A percentile compares a stretch with the other conserved stretches of the same genome.
Evolutionary conservation across 2,888 invertebrate species (phyloP).

Genomic region (Scelioninae gen. 1): DNA sequence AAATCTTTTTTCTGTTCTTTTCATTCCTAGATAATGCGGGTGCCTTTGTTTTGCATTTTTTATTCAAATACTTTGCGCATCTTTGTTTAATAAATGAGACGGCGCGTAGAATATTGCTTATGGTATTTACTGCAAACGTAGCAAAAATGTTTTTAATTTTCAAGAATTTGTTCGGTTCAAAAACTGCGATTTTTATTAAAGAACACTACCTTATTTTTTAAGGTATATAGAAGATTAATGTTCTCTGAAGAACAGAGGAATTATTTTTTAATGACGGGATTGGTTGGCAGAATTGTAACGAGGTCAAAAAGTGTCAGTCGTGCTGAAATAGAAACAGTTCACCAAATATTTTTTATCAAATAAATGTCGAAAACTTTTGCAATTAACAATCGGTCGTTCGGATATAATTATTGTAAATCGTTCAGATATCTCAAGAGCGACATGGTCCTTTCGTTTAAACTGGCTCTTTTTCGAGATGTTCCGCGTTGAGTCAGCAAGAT

Average conservation of each 20-base stretch:
- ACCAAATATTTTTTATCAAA: too few relatives aligned
- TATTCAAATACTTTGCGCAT: slow-evolving; percentile 37
- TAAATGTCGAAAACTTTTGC: not conserved
- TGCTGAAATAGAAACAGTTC: not conserved
- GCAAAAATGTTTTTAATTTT: slow-evolving; percentile 33
- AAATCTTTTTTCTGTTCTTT: slow-evolving; percentile 41
- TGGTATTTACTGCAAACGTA: slow-evolving; percentile 12
- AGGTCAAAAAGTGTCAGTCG: not conserved
- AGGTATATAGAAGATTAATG: slow-evolving; percentile 16
- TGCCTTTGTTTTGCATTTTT: slow-evolving; percentile 35
- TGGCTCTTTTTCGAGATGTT: slow-evolving; percentile 62
- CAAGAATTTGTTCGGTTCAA: slow-evolving; percentile 11
- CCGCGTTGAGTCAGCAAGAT: slow-evolving; percentile 70
- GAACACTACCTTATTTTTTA: not conserved
- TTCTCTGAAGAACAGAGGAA: not conserved
- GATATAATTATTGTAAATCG: slow-evolving; percentile 54
- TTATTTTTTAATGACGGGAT: slow-evolving; percentile 5
- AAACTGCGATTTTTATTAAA: slow-evolving; percentile 37
- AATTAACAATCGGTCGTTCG: slow-evolving; percentile 25
- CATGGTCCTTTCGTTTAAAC: slow-evolving; percentile 26
- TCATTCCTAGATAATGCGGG: slow-evolving; percentile 34
- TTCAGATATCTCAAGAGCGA: slow-evolving; percentile 29
- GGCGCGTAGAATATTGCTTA: slow-evolving; percentile 20
- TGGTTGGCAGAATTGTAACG: not conserved
- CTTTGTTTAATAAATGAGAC: slow-evolving; percentile 51